Evolutionary conservation across 2,113 vertebrate genomes (phyloP), one percentile per base, ranked within the genome.

Genomic region (Carassius gibelio): DNA sequence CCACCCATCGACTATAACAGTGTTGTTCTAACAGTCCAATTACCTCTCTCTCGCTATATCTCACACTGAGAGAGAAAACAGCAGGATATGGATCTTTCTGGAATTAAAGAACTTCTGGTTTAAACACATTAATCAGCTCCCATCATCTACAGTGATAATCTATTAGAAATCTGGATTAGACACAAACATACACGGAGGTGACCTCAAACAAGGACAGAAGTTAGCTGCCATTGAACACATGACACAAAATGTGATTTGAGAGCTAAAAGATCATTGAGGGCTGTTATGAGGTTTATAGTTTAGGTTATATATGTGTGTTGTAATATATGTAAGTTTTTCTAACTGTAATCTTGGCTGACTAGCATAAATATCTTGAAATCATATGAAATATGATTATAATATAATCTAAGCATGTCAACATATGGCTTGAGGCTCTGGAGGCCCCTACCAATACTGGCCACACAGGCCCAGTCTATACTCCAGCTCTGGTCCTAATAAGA

Each of bases 101-200:
- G 52, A 81, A 87, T 57, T 36, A 48, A 75, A 80, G 42, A 71
- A 19, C 76, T 75, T 87, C 52, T 87, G 45, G 86, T 79, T 76
- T 83, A 61, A 78, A 57, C 5, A 42, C 69, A 42, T 72, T 17
- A 72, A 55, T 83, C 82, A 59, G 7, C 14, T 36, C 50, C 8
- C 21, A 21, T 83, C 11, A 9, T 26, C 55, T 21, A 79, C 36
- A 79, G 77, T 9, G 57, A 79, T 62, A 36, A 62, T 2, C 57
- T 21, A 42, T 62, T 13, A 79, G 6, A 45, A 23, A 42, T 61
- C 34, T 15, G 34, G 6, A 42, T 19, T 23, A 59, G 23, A 59
- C 19, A 48, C 45, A 42, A 7, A 38, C 17, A 42, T 38, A 6
- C 1, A 14, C 21, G 61, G 26, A 11, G 19, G 30, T 79, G 77